Percentiles rank a stretch among this genome's conserved stretches.
phyloP scores from a whole-genome alignment of 2,797 vertebrate species.

The Lutjanus campechanus region DNA sequence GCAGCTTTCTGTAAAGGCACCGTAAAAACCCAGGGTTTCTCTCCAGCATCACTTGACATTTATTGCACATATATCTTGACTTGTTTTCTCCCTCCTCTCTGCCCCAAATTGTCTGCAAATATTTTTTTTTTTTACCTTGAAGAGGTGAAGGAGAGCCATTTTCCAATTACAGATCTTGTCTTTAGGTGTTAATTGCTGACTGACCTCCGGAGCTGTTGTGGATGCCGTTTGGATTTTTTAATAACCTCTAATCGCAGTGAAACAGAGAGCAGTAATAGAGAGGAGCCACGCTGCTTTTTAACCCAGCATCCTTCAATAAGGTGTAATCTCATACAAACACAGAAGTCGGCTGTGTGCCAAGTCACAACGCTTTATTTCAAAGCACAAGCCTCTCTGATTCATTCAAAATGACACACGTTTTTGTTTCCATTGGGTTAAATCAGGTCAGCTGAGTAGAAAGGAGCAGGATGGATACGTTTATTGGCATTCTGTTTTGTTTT shows the following conservation, averaged over 20 bases:
- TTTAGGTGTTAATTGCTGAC: slow-evolving; percentile 78
- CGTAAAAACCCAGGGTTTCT: slow-evolving; percentile 39
- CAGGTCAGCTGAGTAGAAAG: slow-evolving; percentile 37
- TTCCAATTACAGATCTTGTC: slow-evolving; percentile 81
- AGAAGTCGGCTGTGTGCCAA: slow-evolving; percentile 28
- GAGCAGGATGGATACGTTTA: slow-evolving; percentile 19
- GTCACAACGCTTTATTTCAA: slow-evolving; percentile 44
- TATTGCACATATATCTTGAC: slow-evolving; percentile 60
- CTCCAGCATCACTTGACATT: slow-evolving; percentile 64
- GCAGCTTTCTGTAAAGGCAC: neutral
- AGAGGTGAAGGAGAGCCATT: slow-evolving; percentile 61
- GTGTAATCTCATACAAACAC: slow-evolving; percentile 70
- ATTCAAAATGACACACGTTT: slow-evolving; percentile 36
- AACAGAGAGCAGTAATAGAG: slow-evolving; percentile 64
- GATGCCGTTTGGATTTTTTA: slow-evolving; percentile 60
- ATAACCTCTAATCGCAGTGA: slow-evolving; percentile 75
- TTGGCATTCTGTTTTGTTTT: neutral
- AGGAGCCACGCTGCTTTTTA: slow-evolving; percentile 61
- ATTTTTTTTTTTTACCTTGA: slow-evolving; percentile 37
- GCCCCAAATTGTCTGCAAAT: slow-evolving; percentile 46
- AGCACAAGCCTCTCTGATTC: slow-evolving; percentile 61
- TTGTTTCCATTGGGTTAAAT: slow-evolving; percentile 59
- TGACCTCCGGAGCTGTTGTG: slow-evolving; percentile 70
- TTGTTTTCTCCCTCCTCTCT: slow-evolving; percentile 21
- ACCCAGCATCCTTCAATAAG: slow-evolving; percentile 64